Percentiles rank a stretch among this genome's conserved stretches.
These are phyloP conservation scores for Pelagia noctiluca DNA, from an alignment of 30 jellyfish, hydroid and myxozoan species.

Conservation along the genomic window DNA sequence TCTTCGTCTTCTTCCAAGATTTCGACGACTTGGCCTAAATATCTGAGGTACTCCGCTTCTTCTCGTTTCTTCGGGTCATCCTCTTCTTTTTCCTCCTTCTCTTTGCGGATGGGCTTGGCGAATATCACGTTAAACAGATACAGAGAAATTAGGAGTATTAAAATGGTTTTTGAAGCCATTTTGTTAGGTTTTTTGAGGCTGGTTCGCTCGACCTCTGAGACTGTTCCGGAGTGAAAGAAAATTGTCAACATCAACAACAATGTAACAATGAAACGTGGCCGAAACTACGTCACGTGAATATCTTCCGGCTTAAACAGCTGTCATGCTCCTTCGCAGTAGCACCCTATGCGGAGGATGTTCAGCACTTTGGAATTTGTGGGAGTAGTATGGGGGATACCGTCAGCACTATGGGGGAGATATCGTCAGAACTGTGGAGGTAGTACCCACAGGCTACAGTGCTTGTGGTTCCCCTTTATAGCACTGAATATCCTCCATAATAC, in stretches of 20 bases:
- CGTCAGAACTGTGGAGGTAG: no score
- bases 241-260: background rate
- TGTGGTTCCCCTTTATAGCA: no score
- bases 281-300: slow-evolving; percentile 67
- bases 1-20: slow-evolving; percentile 84
- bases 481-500: no score
- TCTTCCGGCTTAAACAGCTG: slow-evolving; percentile 26
- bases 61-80: slow-evolving; percentile 64
- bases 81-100: slow-evolving; percentile 29
- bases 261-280: slow-evolving; percentile 68
- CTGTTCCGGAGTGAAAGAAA: background rate
- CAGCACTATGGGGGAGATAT: no score
- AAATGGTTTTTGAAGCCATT: slow-evolving; percentile 33
- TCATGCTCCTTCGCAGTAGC: slow-evolving; percentile 12
- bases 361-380: no score
- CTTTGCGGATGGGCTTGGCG: slow-evolving; percentile 68
- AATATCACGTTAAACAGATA: slow-evolving; percentile 1
- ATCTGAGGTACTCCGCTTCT: slow-evolving; percentile 84
- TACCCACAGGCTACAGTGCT: no score
- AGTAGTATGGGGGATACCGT: no score
- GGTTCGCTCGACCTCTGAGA: slow-evolving; percentile 14
- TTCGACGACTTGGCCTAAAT: slow-evolving; percentile 93
- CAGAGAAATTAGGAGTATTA: slow-evolving; percentile 12
- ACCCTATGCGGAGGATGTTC: no score
- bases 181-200: background rate